Evolutionary conservation across 2,797 vertebrate species (phyloP).

Genomic region (Coracias cyanogaster): DNA sequence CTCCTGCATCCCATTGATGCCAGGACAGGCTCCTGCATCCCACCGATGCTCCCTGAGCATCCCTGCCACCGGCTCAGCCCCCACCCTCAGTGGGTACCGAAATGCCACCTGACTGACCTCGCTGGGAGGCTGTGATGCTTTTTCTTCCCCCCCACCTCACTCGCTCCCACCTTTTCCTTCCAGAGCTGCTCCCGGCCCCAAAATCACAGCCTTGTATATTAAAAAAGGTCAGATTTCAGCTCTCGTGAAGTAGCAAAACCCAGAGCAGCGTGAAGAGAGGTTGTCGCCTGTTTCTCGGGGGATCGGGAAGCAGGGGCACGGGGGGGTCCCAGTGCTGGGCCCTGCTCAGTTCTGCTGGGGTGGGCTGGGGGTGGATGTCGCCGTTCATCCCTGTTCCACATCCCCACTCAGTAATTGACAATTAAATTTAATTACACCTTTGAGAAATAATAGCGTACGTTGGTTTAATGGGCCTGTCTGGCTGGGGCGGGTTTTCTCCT

Average conservation of each 20-base stretch:
- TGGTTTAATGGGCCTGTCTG: slow-evolving; percentile 25
- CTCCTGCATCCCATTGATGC: neutral
- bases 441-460: slow-evolving; percentile 38
- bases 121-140: fast-evolving
- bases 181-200: neutral
- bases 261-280: slow-evolving; percentile 16
- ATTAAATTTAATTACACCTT: slow-evolving; percentile 64
- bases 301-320: fast-evolving
- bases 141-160: neutral
- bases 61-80: neutral
- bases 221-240: slow-evolving; percentile 71
- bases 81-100: fast-evolving
- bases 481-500: neutral
- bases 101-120: fast-evolving
- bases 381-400: neutral
- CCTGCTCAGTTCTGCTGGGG: fast-evolving
- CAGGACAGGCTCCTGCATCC: neutral
- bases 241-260: slow-evolving; percentile 21
- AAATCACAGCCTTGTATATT: slow-evolving; percentile 24
- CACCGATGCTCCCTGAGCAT: neutral
- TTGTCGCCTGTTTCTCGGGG: neutral
- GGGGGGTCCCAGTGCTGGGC: neutral
- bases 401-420: slow-evolving; percentile 25
- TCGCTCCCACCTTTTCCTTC: slow-evolving; percentile 16
- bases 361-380: neutral